Conservation (phyloP, 2,797 vertebrate species). For the Acridotheres tristis region DNA sequence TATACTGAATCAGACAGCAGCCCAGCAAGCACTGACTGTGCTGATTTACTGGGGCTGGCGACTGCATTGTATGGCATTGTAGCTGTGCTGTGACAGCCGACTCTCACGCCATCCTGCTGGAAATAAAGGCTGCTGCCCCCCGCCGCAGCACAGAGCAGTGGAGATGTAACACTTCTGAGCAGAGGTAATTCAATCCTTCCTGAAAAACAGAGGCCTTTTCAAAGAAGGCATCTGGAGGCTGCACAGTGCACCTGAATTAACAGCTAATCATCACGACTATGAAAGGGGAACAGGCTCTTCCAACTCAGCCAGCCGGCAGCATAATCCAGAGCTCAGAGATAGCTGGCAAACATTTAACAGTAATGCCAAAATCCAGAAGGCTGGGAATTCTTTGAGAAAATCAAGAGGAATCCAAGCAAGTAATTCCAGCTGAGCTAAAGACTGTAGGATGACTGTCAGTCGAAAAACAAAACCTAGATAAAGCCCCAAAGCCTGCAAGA, state of each 20-base stretch:
- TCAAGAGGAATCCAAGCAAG: background rate
- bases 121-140: slow-evolving; percentile 11
- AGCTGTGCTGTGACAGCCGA: background rate
- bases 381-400: slow-evolving; percentile 33
- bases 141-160: background rate
- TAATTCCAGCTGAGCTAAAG: slow-evolving; percentile 37
- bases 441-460: background rate
- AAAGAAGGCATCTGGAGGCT: slow-evolving; percentile 28
- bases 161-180: background rate
- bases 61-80: background rate
- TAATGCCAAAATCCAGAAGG: slow-evolving; percentile 17
- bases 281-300: background rate
- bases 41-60: slow-evolving; percentile 12
- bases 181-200: background rate
- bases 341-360: background rate
- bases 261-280: background rate
- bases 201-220: background rate
- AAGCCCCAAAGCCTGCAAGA: slow-evolving; percentile 14
- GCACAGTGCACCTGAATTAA: background rate
- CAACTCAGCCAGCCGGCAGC: background rate
- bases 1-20: background rate
- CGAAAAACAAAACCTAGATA: background rate
- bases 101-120: background rate
- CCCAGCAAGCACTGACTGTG: background rate
- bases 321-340: slow-evolving; percentile 15